Base-by-base conservation (phyloP, 1,140 invertebrate genomes). In the Drosophila arawakana region DNA sequence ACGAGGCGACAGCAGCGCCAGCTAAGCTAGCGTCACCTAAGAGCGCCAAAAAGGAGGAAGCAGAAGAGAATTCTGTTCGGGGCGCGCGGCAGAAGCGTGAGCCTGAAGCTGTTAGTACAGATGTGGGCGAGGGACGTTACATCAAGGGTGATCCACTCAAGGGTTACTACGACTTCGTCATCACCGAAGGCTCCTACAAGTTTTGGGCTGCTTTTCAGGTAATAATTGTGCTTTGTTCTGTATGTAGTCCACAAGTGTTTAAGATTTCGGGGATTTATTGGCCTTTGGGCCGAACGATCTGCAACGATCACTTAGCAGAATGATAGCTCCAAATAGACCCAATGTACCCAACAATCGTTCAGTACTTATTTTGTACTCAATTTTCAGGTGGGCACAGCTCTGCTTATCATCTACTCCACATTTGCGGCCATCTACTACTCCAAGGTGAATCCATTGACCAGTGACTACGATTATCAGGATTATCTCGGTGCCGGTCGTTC, bases 171-270 rank as follows among this genome's bases (percentile, higher is more conserved):
- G 96, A 97, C 91, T 97, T 97, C 89, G 93, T 97, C 46, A 96
- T 97, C 74, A 97, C 96, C 72, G 96, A 97, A 85, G 96, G 96
- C 0, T 97, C 96, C 13, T 97, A 96, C 92, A 97, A 97, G 90
- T 97, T 97, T 84, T 97, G 96, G 96, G 96, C 96, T 10, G 95
- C 94, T 8, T 97, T 97, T 92, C 96, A 97, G 93, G 96, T 96
- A 93, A 91, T 43, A 30, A 21, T 15, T 11, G 11, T 15, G 15
- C 15, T 15, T 15, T 15, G 15, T 15, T 15, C 15, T 15, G 15
- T 15, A 15, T 15, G 15, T 15, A 15, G 15, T 15, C 15, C 15
- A 15, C 15, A 15, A 15, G 15, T 15, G 15, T 15, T 15, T 0
- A 15, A 15, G 15, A 15, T 15, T 15, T 15, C 15, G 15, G 15